Base-by-base conservation (phyloP, 2,888 invertebrate genomes). In the Himalopsyche anomala region DNA sequence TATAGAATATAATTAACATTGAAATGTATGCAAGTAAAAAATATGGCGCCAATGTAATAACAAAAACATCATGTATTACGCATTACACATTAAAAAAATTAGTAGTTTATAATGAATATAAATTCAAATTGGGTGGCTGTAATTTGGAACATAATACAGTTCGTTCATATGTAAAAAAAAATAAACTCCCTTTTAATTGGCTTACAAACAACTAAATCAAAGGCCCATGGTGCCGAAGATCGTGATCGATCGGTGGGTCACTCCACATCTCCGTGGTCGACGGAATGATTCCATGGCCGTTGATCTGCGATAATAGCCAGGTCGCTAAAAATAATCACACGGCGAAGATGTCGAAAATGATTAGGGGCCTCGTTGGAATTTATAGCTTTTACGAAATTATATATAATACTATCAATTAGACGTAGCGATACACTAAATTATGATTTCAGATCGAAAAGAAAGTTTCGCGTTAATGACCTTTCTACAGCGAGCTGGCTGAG, bases 381-480 rank as follows among this genome's bases (percentile, higher is more conserved):
- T 85, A 82, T 85, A 79, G 74, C 19, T 19, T 55, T 85, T 82
- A 74, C 74, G 36, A 74, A 74, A 74, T 74, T 74, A 74, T 19
- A 74, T 74, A 74, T 74, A 74, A 74, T 74, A 74, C 74, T 74
- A 74, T 84, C 80, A 84, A 84, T 84, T 80, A 84, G 15, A 84
- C 9, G 40, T 45, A 56, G 56, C 55, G 62, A 28, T 80, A 84
- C 80, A 74, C 74, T 74, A 84, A 84, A 84, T 80, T 84, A 84
- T 42, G 40, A 45, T 84, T 84, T 82, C 81, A 84, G 82, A 81
- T 85, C 82, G 80, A 85, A 85, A 85, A 36, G 85, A 85, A 85
- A 85, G 85, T 85, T 85, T 85, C 36, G 54, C 54, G 54, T 55
- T 81, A 56, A 69, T 82, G 82, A 85, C 85, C 82, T 79, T 82